These are phyloP conservation scores for Hormaphis cornu DNA, from an alignment of 1,140 invertebrate species.

Conservation along the genomic window DNA sequence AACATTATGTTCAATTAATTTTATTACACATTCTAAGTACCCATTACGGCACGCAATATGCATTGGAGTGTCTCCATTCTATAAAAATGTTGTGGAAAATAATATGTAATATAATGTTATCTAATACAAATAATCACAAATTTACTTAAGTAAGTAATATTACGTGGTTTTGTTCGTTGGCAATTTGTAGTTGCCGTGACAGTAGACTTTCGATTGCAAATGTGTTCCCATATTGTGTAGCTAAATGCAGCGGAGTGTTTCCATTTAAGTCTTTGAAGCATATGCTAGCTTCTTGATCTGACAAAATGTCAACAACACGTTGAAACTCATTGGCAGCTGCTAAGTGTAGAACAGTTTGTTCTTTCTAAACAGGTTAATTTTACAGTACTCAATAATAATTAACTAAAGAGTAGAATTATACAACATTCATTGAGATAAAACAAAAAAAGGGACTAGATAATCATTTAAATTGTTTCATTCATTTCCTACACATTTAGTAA, in stretches of 20 bases:
- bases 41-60: constrained; percentile 22
- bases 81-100: not conserved
- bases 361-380: not conserved
- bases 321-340: not conserved
- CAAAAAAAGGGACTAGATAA: too few relatives aligned
- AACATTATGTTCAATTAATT: not conserved
- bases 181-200: not conserved
- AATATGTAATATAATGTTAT: not conserved
- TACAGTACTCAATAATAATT: not conserved
- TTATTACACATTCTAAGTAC: constrained; percentile 10
- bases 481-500: too few relatives aligned
- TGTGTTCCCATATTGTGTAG: not conserved
- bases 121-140: not conserved
- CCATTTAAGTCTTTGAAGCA: not conserved
- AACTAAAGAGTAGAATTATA: not conserved
- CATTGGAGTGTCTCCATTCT: constrained; percentile 13
- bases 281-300: not conserved
- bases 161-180: not conserved
- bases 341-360: constrained; percentile 3
- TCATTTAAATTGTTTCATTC: too few relatives aligned
- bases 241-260: constrained; percentile 19
- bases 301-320: not conserved
- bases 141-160: not conserved
- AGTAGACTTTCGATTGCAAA: not conserved
- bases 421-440: too few relatives aligned